Evolutionary conservation across 2,888 invertebrate genomes (phyloP).

Genomic region (Drosophila koepferae): DNA sequence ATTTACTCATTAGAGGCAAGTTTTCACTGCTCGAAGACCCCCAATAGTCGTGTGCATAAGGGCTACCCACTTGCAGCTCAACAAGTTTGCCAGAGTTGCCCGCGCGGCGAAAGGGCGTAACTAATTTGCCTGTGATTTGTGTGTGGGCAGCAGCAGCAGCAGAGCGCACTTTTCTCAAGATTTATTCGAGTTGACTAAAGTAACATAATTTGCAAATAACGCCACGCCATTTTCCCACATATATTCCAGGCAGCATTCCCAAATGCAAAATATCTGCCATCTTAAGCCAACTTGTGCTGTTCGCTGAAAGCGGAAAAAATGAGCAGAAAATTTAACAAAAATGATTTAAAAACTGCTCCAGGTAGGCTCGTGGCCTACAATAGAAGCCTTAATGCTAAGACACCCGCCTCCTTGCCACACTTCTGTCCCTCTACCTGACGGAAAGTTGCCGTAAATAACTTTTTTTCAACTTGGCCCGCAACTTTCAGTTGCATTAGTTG

Average conservation of each 20-base stretch:
- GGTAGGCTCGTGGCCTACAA: constrained; percentile 41
- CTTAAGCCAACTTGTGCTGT: constrained; percentile 20
- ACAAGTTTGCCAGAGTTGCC: constrained; percentile 57
- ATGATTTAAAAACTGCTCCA: constrained; percentile 67
- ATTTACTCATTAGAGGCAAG: constrained; percentile 76
- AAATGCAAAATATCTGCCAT: constrained; percentile 55
- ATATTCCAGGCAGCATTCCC: constrained; percentile 10
- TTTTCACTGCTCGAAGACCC: constrained; percentile 39
- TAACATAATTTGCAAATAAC: constrained; percentile 74
- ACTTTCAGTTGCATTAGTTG: constrained; percentile 68
- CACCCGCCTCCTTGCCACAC: neutral
- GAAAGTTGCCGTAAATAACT: constrained; percentile 69
- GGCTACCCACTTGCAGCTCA: constrained; percentile 64
- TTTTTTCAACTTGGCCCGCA: constrained; percentile 45
- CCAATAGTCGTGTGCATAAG: constrained; percentile 22
- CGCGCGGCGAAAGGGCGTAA: constrained; percentile 33
- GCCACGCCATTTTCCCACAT: constrained; percentile 27
- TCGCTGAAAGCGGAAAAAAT: constrained; percentile 2
- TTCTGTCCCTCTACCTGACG: constrained; percentile 4
- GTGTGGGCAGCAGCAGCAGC: constrained; percentile 26
- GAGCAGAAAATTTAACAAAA: constrained; percentile 36
- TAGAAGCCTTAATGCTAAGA: constrained; percentile 9
- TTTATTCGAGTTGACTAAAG: constrained; percentile 74
- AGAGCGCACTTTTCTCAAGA: constrained; percentile 48
- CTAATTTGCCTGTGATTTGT: constrained; percentile 75